Base-by-base conservation (phyloP, 2,888 invertebrate genomes). In the Mythimna lalbum region DNA sequence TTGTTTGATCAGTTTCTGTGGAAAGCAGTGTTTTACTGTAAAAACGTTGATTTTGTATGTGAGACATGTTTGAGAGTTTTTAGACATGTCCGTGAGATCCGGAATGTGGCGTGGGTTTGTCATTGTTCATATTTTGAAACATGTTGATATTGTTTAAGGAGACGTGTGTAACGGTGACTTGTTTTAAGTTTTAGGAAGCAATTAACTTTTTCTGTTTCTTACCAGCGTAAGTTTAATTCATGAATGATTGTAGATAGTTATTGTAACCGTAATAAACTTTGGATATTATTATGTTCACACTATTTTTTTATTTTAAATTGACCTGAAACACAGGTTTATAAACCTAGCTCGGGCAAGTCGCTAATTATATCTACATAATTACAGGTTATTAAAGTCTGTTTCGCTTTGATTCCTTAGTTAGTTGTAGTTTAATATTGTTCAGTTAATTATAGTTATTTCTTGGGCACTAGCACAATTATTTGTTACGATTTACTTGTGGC, bases 51-150 rank as follows among this genome's bases (percentile, higher is more conserved):
- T 73, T 61, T 61, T 62, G 57, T 60, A 84, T 62, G 73, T 84
- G 19, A 71, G 60, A 71, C 78, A 60, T 67, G 27, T 62, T 71
- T 67, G 49, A 19, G 23, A 63, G 50, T 70, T 67, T 77, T 57
- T 59, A 71, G 57, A 67, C 53, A 64, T 63, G 59, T 71, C 67
- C 61, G 77, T 71, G 64, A 63, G 81, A 72, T 81, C 62, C 3
- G 53, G 31, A 72, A 50, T 67, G 31, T 21, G n/a, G 52, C 62
- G 78, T 81, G 78, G 81, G 72, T 14, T 77, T 63, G 47, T 63
- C 59, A 72, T 79, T 79, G 59, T 72, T 76, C 60, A 63, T 72
- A 79, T 72, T 81, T 76, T 64, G 57, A 76, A 70, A 67, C 39
- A 33, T 56, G 43, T 27, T 78, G 33, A 53, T 65, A 19, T 60